Evolutionary conservation across 2,888 invertebrate species (phyloP).

Genomic region (Pachymerium ferrugineum): DNA sequence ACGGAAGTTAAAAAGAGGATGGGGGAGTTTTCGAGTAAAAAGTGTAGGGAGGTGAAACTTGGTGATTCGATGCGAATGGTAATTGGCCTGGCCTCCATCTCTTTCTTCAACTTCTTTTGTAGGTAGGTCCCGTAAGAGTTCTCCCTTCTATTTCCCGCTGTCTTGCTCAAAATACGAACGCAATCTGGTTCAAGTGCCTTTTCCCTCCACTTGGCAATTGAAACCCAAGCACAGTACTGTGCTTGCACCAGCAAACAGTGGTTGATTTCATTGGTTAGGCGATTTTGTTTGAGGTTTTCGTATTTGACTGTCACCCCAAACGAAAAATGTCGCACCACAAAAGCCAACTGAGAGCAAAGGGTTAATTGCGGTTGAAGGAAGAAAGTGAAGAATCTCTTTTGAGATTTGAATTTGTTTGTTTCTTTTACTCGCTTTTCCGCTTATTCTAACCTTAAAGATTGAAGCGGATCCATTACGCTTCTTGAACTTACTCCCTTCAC

Average conservation of each 20-base stretch:
- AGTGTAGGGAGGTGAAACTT: background rate
- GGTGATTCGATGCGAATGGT: constrained; percentile 8
- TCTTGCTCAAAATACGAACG: constrained; percentile 3
- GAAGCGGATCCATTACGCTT: background rate
- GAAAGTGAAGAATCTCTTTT: background rate
- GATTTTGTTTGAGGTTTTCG: background rate
- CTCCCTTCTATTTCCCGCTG: constrained; percentile 2
- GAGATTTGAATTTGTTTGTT: background rate
- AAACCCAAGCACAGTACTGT: background rate
- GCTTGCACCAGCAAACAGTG: constrained; percentile 8
- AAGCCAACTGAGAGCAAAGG: background rate
- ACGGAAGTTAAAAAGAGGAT: background rate
- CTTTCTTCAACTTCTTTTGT: background rate
- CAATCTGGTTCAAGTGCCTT: constrained; percentile 8
- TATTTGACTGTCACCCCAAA: background rate
- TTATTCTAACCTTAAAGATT: background rate
- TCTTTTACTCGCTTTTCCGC: background rate
- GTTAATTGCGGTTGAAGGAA: background rate
- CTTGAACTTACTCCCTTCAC: background rate
- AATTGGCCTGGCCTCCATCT: background rate
- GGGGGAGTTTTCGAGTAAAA: background rate
- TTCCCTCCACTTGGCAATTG: constrained; percentile 3
- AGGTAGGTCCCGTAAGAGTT: background rate
- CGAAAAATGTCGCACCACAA: background rate
- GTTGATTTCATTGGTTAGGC: constrained; percentile 3